Percentiles rank a stretch among this genome's conserved stretches.
These are phyloP conservation scores for Scaptomyza tumidula DNA, from an alignment of 2,888 invertebrate genomes.

Conservation along the genomic window DNA sequence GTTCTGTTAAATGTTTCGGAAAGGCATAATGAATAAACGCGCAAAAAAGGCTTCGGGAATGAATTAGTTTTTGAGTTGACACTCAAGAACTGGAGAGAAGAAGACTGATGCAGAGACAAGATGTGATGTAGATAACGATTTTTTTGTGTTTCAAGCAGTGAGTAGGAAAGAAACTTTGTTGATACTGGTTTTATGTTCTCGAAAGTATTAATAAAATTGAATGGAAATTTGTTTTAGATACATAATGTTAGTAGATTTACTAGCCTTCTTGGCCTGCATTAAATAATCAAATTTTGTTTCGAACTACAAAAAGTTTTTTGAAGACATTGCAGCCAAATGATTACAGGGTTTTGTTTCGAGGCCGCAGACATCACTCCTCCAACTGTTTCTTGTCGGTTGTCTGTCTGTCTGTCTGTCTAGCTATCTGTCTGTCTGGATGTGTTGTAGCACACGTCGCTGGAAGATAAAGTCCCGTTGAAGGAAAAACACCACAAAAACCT, in stretches of 20 bases:
- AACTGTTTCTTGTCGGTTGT: not conserved
- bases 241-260: too few relatives aligned
- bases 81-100: conserved; percentile 6
- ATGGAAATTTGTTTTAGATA: too few relatives aligned
- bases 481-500: conserved; percentile 62
- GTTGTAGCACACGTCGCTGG: conserved; percentile 47
- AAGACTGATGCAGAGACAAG: conserved; percentile 1
- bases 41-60: conserved; percentile 58
- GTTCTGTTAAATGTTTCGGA: conserved; percentile 76
- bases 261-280: not conserved
- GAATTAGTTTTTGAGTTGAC: conserved; percentile 57
- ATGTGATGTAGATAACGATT: conserved; percentile 1
- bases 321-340: conserved; percentile 33
- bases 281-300: conserved; percentile 2
- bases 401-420: conserved; percentile 10
- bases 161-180: not conserved
- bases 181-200: too few relatives aligned
- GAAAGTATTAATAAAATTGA: not conserved
- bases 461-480: conserved; percentile 58
- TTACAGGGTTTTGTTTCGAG: conserved; percentile 18
- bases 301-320: not conserved
- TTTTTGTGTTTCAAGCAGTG: not conserved
- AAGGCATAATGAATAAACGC: conserved; percentile 58
- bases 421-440: conserved; percentile 11
- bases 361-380: conserved; percentile 30